Conservation (phyloP, 2,888 invertebrate genomes). For the Disparrhopalites patrizii region DNA sequence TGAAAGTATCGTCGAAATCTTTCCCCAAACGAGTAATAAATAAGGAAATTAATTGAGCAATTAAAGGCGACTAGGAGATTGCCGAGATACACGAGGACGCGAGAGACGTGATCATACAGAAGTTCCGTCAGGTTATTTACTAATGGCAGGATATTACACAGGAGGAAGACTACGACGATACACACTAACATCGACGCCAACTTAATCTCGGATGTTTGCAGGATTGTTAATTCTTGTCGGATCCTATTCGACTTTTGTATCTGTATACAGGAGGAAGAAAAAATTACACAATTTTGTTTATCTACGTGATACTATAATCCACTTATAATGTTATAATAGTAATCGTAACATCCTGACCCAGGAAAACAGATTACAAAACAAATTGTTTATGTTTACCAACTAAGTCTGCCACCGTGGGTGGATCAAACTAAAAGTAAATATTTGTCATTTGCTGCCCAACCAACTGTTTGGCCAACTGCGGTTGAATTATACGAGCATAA, state of each 20-base stretch:
- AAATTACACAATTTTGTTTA: neutral
- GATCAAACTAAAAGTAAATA: no score
- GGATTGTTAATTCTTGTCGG: constrained; percentile 74
- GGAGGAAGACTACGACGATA: constrained; percentile 88
- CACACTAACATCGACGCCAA: constrained; percentile 90
- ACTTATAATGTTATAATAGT: neutral
- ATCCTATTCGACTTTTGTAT: constrained; percentile 14
- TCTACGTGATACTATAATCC: neutral
- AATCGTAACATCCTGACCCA: no score
- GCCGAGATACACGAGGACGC: constrained; percentile 70
- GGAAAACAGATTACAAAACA: no score
- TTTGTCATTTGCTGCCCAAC: no score
- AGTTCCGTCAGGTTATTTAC: constrained; percentile 81
- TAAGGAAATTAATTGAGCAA: constrained; percentile 93
- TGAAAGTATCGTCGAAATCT: constrained; percentile 61
- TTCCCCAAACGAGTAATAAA: constrained; percentile 95
- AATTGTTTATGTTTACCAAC: no score
- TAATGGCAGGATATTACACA: constrained; percentile 82
- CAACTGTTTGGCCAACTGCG: no score
- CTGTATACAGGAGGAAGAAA: constrained; percentile 4
- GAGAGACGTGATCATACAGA: constrained; percentile 62
- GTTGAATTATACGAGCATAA: no score
- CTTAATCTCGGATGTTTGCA: constrained; percentile 85
- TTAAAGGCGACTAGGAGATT: constrained; percentile 93
- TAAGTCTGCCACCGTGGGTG: no score